phyloP scores from a whole-genome alignment of 2,888 invertebrate genomes.

The Agonopterix arenella region DNA sequence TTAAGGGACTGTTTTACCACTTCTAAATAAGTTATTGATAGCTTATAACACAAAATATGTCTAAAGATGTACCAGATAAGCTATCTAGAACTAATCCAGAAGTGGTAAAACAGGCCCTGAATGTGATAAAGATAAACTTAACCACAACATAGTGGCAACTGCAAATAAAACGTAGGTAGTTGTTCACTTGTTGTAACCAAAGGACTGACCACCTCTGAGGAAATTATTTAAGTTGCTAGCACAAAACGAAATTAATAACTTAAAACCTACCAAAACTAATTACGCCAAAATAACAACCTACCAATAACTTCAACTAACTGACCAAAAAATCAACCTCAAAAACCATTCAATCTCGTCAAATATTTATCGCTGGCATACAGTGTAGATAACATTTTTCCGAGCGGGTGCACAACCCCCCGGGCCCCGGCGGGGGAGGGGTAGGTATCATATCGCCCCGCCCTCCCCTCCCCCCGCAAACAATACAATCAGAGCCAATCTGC shows the following conservation, averaged over 20 bases:
- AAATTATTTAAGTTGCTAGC: too few relatives aligned
- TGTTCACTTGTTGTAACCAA: too few relatives aligned
- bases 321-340: slow-evolving; percentile 15
- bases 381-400: slow-evolving; percentile 65
- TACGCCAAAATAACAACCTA: neutral
- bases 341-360: slow-evolving; percentile 58
- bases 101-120: too few relatives aligned
- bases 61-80: too few relatives aligned
- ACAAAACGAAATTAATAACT: neutral
- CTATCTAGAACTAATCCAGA: too few relatives aligned
- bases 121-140: too few relatives aligned
- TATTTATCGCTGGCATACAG: slow-evolving; percentile 62
- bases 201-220: too few relatives aligned
- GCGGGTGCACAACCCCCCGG: slow-evolving; percentile 35
- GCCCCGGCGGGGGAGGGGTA: slow-evolving; percentile 24
- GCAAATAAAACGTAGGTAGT: too few relatives aligned
- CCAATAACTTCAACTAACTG: neutral
- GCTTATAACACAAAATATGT: too few relatives aligned
- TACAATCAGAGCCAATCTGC: slow-evolving; percentile 76
- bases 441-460: slow-evolving; percentile 34
- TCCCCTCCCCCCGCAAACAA: slow-evolving; percentile 51
- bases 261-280: neutral
- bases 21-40: too few relatives aligned
- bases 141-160: too few relatives aligned
- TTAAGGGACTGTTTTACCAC: too few relatives aligned